Evolutionary conservation across 2,888 invertebrate genomes (phyloP).

Genomic region (Lamproptera curius): DNA sequence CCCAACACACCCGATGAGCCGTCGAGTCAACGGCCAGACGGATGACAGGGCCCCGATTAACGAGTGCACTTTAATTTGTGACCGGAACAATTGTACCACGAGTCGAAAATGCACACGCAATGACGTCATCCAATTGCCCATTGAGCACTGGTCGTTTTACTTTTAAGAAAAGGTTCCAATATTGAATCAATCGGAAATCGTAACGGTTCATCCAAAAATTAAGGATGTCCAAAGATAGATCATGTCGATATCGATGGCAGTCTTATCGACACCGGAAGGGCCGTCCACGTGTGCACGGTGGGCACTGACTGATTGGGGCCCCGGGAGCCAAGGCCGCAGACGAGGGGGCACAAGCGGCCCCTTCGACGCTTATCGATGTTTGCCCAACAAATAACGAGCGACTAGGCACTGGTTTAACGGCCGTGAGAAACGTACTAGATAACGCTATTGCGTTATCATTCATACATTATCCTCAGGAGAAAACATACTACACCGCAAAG

Average conservation of each 20-base stretch:
- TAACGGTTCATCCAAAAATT: no score
- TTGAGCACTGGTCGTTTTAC: no score
- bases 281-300: slow-evolving; percentile 26
- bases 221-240: no score
- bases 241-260: slow-evolving; percentile 30
- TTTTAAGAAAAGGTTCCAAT: no score
- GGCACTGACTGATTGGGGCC: slow-evolving; percentile 27
- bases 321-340: slow-evolving; percentile 72
- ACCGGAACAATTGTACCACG: slow-evolving; percentile 73
- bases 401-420: slow-evolving; percentile 10
- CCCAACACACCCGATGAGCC: slow-evolving; percentile 38
- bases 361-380: slow-evolving; percentile 72
- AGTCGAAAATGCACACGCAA: no score
- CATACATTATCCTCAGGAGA: no score
- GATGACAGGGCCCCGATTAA: slow-evolving; percentile 72
- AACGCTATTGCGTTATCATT: no score
- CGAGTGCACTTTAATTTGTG: slow-evolving; percentile 70
- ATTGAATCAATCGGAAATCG: no score
- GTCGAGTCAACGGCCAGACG: slow-evolving; percentile 72
- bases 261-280: slow-evolving; percentile 69
- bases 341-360: slow-evolving; percentile 70
- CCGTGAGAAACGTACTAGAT: no score
- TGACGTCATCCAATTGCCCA: no score
- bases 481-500: no score
- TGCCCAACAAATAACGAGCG: slow-evolving; percentile 54